Base-by-base conservation (phyloP, 2,113 vertebrate species). In the Spheniscus mendiculus region DNA sequence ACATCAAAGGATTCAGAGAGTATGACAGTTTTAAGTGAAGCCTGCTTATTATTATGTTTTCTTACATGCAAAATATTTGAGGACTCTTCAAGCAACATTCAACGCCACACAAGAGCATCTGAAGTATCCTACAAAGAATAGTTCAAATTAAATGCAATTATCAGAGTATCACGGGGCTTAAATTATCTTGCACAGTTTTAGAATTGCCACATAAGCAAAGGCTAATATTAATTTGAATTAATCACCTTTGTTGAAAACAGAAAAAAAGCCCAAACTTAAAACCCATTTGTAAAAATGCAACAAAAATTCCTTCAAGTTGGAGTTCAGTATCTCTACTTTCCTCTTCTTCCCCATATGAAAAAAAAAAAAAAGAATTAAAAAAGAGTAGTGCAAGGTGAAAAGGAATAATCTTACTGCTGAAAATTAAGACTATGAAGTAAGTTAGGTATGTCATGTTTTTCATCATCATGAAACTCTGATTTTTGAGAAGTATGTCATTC, bases 1-100 rank as follows among this genome's bases (percentile, higher is more conserved):
- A 36, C 27, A 56, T 53, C 61, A 76, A 72, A 95, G 30, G 49
- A 92, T 84, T 67, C 52, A 25, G 40, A 77, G 7, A 92, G 30
- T 44, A 86, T 15, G 69, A 62, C 17, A 62, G 12, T 55, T 89
- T 87, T 16, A 67, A 96, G 11, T 72, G 83, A 95, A 82, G 44
- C 40, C 67, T 94, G 79, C 42, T 87, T 98, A 93, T 96, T 92
- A 93, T 36, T 73, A 96, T 95, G 82, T 93, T 97, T 97, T 96
- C 96, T 97, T 87, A 96, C 62, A 96, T 18, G 36, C 27, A 84
- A 94, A 97, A 76, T 56, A 79, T 83, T 65, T 80, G 83, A 91
- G 89, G 76, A 77, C 92, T 95, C 80, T 97, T 97, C 86, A 96
- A 95, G 55, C 30, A 58, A 62, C 70, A 66, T 95, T 96, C 80